phyloP scores from a whole-genome alignment of 1,140 invertebrate species.

The Drosophila setifemur region DNA sequence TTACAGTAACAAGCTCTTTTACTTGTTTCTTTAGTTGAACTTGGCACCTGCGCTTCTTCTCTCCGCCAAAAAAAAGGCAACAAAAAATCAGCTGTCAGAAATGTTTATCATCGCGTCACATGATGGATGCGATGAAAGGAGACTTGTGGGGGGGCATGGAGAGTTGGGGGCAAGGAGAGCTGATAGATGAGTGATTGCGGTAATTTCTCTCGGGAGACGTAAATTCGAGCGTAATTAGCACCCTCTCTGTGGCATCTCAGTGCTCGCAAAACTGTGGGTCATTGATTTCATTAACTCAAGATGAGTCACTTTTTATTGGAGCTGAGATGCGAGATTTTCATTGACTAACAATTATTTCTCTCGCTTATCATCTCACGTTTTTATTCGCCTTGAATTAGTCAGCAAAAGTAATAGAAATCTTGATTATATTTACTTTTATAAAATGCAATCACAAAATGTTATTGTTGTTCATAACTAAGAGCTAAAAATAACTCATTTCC shows the following conservation, averaged over 20 bases:
- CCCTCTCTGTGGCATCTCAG: conserved; percentile 3
- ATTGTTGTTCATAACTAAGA: no score
- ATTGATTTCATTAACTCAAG: conserved; percentile 26
- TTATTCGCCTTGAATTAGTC: background rate
- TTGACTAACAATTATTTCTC: background rate
- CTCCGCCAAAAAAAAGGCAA: conserved; percentile 19
- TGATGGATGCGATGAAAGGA: background rate
- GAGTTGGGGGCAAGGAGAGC: background rate
- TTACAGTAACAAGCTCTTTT: conserved; percentile 1
- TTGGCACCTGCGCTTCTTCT: conserved; percentile 47
- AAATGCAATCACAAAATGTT: background rate
- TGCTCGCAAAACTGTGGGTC: background rate
- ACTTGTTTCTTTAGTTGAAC: conserved; percentile 27
- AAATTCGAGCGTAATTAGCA: conserved; percentile 11
- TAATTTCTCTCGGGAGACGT: conserved; percentile 2
- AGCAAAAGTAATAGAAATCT: background rate
- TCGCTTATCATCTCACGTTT: conserved; percentile 12
- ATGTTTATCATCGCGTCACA: conserved; percentile 51
- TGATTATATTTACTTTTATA: no score
- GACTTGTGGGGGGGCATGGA: no score
- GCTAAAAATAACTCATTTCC: no score
- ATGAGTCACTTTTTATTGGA: conserved; percentile 20
- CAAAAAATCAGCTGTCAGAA: conserved; percentile 60
- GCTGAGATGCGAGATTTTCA: background rate
- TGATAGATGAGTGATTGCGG: conserved; percentile 17